Percentiles rank a stretch among this genome's conserved stretches.
Conservation (phyloP, 2,888 invertebrate genomes). For the Synanthedon tipuliformis region DNA sequence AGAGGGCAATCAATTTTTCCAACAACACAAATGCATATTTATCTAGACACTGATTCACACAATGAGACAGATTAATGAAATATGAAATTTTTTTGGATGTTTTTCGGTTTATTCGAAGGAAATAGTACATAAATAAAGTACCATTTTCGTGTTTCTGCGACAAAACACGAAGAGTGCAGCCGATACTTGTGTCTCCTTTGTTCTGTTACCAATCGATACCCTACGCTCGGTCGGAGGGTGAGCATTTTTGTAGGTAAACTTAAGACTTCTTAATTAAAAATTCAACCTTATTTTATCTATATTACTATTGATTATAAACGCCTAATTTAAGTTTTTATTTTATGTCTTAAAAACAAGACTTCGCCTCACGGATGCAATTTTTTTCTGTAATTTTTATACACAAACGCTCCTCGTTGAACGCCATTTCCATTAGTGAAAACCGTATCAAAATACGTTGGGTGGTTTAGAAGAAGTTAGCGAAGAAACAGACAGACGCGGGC, state of each 20-base stretch:
- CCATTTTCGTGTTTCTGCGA: slow-evolving; percentile 59
- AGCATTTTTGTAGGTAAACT: slow-evolving; percentile 12
- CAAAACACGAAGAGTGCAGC: slow-evolving; percentile 40
- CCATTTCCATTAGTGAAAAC: no score
- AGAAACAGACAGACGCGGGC: no score
- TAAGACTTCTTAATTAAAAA: no score
- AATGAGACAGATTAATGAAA: background rate
- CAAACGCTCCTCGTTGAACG: no score
- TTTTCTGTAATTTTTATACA: no score
- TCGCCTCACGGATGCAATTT: no score
- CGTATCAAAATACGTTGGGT: no score
- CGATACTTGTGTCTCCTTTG: slow-evolving; percentile 41
- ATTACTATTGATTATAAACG: no score
- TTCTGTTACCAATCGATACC: slow-evolving; percentile 52
- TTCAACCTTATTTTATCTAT: no score
- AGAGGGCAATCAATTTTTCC: background rate
- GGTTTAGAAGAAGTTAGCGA: no score
- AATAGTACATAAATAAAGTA: slow-evolving; percentile 13
- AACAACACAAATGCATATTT: background rate
- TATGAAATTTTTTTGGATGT: background rate
- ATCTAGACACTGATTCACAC: background rate
- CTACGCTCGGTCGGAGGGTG: slow-evolving; percentile 35
- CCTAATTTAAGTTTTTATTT: no score
- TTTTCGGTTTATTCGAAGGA: background rate
- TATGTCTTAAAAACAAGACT: no score